phyloP scores from a whole-genome alignment of 2,113 vertebrate genomes.

The Anarrhichthys ocellatus region DNA sequence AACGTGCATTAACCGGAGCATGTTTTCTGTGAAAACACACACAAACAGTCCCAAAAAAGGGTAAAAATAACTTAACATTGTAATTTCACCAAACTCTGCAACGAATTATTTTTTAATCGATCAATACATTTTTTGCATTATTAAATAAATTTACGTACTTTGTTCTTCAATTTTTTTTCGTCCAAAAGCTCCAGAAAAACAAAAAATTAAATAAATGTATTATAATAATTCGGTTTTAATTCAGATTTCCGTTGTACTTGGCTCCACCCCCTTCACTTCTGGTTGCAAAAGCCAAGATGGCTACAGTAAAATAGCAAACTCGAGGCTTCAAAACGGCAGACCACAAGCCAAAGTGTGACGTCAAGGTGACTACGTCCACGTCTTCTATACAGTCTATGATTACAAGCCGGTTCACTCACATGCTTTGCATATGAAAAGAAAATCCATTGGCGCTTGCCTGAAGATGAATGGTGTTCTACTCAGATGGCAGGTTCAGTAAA shows the following conservation, averaged over 20 bases:
- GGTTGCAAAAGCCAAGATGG: too few species aligned
- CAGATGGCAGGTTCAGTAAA: conserved; percentile 30
- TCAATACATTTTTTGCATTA: background rate
- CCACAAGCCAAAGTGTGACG: too few species aligned
- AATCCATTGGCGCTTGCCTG: conserved; percentile 1
- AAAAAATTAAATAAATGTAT: too few species aligned
- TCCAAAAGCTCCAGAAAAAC: too few species aligned
- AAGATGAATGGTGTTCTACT: conserved; percentile 33
- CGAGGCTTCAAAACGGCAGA: background rate
- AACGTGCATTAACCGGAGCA: too few species aligned
- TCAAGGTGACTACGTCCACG: too few species aligned
- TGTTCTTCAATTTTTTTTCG: background rate
- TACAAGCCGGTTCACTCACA: conserved; percentile 7
- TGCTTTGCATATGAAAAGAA: conserved; percentile 39
- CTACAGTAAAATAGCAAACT: too few species aligned
- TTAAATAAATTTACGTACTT: background rate
- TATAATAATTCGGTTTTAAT: too few species aligned
- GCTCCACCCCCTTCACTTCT: background rate
- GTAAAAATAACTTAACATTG: background rate
- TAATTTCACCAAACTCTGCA: background rate
- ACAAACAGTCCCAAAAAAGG: too few species aligned
- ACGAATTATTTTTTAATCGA: background rate
- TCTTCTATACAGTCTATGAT: background rate
- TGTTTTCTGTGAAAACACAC: background rate
- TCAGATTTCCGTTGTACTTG: background rate